Base-by-base conservation (phyloP, 35 echinoderm and acorn worm species). In the Lytechinus variegatus region DNA sequence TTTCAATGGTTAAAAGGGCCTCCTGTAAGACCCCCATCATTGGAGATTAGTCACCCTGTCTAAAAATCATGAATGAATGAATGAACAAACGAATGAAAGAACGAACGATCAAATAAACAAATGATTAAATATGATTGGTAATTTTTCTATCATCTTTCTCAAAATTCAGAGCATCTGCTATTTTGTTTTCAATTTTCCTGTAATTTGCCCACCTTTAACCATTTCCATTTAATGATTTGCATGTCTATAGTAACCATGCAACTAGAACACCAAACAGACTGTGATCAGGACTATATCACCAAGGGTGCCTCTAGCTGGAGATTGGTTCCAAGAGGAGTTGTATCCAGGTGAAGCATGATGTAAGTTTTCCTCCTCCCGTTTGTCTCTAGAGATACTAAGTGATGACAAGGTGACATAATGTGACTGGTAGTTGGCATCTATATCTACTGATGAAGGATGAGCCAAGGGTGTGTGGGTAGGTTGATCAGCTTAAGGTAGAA, bases 381-480 rank as follows among this genome's bases (percentile, higher is more conserved):
- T 24, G 16, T 79, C 66, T 79, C 66, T 6, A 1, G 66, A 79
- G 66, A 79, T 79, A 7, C 6, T 19, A 24, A 79, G 66, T 7
- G 66, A 79, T 79, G 66, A 79, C 66, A 79, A 79, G 66, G 21
- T 79, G 66, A n/a, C 66, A 79, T 79, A 24, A 79, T 79, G 66
- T 79, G 66, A 79, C 14, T 79, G 66, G 66, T 79, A 19, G 16
- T 79, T 79, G 66, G 66, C 66, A 79, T 16, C 66, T 79, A 16
- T 24, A 16, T 24, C 16, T 79, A 16, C 66, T 79, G 66, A 14
- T 79, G 66, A 79, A 24, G 66, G 66, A 79, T 79, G 66, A 24
- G 19, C 66, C 66, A 79, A 79, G 66, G 66, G 66, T 79, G 66
- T n/a, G 66, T 71, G 61, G 61, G 13, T 79, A 16, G 19, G 66